Percentiles rank a stretch among this genome's conserved stretches.
Conservation (phyloP, 2,888 invertebrate genomes). For the Drosophila engyochracea region DNA sequence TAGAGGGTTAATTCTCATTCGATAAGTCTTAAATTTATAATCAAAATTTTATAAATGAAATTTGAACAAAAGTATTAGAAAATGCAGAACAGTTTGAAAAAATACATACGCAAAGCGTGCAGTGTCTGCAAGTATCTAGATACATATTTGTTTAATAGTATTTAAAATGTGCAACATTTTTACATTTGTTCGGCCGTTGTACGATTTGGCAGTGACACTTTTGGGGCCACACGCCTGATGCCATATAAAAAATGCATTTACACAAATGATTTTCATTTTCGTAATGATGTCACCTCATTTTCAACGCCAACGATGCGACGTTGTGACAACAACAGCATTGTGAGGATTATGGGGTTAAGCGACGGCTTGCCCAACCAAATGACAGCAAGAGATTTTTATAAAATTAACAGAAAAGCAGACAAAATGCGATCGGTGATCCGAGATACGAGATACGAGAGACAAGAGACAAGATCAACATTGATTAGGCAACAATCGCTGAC, state of each 20-base stretch:
- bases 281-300: conserved; percentile 62
- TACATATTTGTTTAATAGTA: not conserved
- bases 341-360: conserved; percentile 62
- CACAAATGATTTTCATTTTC: conserved; percentile 44
- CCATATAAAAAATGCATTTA: conserved; percentile 54
- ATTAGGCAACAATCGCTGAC: conserved; percentile 42
- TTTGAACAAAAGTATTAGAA: not conserved
- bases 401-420: conserved; percentile 13
- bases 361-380: conserved; percentile 36
- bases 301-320: conserved; percentile 28
- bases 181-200: conserved; percentile 7
- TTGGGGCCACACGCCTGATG: conserved; percentile 37
- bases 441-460: not conserved
- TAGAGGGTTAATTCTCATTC: not conserved
- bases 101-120: not conserved
- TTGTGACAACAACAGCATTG: conserved; percentile 26
- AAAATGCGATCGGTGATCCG: conserved; percentile 1
- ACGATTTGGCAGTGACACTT: conserved; percentile 41
- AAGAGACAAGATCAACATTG: conserved; percentile 21
- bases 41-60: not conserved
- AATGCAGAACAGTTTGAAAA: not conserved
- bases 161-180: conserved; percentile 13
- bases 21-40: not conserved
- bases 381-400: conserved; percentile 16
- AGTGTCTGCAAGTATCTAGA: not conserved